Evolutionary conservation across 1,140 invertebrate species (phyloP).

Genomic region (Caenorhabditis elegans): WBcel235 BX284604.4:523501-524000

Average conservation of each 20-base stretch:
- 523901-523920: too few relatives aligned
- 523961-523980: too few relatives aligned
- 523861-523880: background rate
- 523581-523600: background rate
- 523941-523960: too few relatives aligned
- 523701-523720: background rate
- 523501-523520: constrained; percentile 50
- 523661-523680: background rate
- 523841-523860: constrained; percentile 14
- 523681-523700: background rate
- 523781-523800: background rate
- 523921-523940: too few relatives aligned
- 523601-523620: constrained; percentile 8
- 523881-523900: background rate
- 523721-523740: constrained; percentile 1
- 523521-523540: constrained; percentile 46
- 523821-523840: constrained; percentile 11
- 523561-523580: constrained; percentile 17
- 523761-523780: too few relatives aligned
- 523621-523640: background rate
- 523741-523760: background rate
- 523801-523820: constrained; percentile 11
- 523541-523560: constrained; percentile 2
- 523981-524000: too few relatives aligned
- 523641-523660: background rate